Base-by-base conservation (phyloP, 2,797 vertebrate genomes). In the Octomys mimax region DNA sequence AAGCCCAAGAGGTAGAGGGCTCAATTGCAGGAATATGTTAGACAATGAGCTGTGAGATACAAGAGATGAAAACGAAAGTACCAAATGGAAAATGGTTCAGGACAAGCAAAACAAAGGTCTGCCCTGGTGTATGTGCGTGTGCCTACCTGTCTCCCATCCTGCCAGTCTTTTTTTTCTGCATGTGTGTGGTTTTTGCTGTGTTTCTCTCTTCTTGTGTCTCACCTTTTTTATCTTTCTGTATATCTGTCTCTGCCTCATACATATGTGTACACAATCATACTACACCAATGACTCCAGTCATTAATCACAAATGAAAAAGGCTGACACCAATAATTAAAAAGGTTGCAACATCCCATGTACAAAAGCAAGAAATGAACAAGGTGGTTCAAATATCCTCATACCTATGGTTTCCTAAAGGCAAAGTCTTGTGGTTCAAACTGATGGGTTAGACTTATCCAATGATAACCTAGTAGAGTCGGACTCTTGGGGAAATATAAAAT, bases 341-440 rank as follows among this genome's bases (percentile, higher is more conserved):
- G 24, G 7, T n/a, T 18, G 0, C 0, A 6, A 0, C 8, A 26
- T 52, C 1, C 3, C 21, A 2, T 21, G 46, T 52, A 36, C 57
- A 33, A 81, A 5, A 39, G 80, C 59, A 59, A 31, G 39, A 64
- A 42, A 66, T 82, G 26, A 54, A 11, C 33, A 21, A 49, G 11
- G 12, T 28, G 42, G 1, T 64, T 85, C 59, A 46, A 16, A 36
- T 31, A 42, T 28, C n/a, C 21, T 64, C 75, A 0, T 54, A 6
- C 19, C 21, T n/a, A 11, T 80, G 54, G 49, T 78, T 81, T 92
- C 62, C 52, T 82, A n/a, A 64, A 52, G 54, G 33, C 28, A 33
- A 42, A 16, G 16, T 78, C 75, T 87, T 62, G 12, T 64, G 59
- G 24, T 54, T 81, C 39, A 33, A 26, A 77, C 9, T 52, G n/a